Conservation (phyloP, 2,797 vertebrate genomes). For the Galaxias olidus region DNA sequence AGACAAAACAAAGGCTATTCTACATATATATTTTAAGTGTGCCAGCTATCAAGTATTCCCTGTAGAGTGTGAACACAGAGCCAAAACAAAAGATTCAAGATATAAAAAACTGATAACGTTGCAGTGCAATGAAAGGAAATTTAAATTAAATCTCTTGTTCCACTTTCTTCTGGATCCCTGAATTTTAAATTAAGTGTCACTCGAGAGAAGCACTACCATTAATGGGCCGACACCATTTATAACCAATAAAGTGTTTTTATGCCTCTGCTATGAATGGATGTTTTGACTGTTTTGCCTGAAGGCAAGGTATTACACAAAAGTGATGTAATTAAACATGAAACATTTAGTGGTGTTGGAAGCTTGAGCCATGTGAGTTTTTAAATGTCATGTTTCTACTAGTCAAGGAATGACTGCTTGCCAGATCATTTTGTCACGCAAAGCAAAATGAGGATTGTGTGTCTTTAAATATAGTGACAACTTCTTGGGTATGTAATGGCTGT, state of each 20-base stretch:
- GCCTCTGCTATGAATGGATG: slow-evolving; percentile 54
- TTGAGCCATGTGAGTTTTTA: slow-evolving; percentile 37
- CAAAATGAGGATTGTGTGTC: slow-evolving; percentile 12
- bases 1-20: too few species aligned
- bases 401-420: slow-evolving; percentile 35
- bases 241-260: slow-evolving; percentile 64
- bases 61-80: too few species aligned
- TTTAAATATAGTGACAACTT: slow-evolving; percentile 1
- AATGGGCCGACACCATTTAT: slow-evolving; percentile 62
- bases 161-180: slow-evolving; percentile 37
- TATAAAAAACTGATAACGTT: slow-evolving; percentile 12
- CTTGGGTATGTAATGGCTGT: slow-evolving; percentile 17
- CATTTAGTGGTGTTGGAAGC: slow-evolving; percentile 41
- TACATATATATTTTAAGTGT: too few species aligned
- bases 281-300: slow-evolving; percentile 46
- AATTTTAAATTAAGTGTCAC: slow-evolving; percentile 38
- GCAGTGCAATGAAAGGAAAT: slow-evolving; percentile 21
- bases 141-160: slow-evolving; percentile 32
- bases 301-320: slow-evolving; percentile 55
- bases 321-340: slow-evolving; percentile 54
- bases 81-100: too few species aligned
- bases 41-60: too few species aligned
- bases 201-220: slow-evolving; percentile 58
- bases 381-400: slow-evolving; percentile 14
- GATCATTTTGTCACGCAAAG: slow-evolving; percentile 2